A percentile compares a stretch with the other conserved stretches of the same genome.
Evolutionary conservation across 2,113 vertebrate genomes (phyloP).

Genomic region (Sturnira hondurensis): DNA sequence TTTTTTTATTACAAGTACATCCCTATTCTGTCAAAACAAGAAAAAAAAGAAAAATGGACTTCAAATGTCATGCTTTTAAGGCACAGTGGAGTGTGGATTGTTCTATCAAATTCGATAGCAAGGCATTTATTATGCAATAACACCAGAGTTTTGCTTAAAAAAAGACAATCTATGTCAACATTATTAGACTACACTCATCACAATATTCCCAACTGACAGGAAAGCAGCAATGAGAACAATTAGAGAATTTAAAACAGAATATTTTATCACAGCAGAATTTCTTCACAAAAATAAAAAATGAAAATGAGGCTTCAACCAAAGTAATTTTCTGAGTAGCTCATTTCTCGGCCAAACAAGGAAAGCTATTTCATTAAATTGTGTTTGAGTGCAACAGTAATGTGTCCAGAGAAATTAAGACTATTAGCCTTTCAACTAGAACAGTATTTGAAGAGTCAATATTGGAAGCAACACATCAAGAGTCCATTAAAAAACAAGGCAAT

Average conservation of each 20-base stretch:
- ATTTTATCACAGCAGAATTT: slow-evolving; percentile 49
- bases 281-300: slow-evolving; percentile 39
- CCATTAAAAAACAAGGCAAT: neutral
- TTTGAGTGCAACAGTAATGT: slow-evolving; percentile 23
- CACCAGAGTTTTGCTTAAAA: slow-evolving; percentile 2
- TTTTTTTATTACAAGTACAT: neutral
- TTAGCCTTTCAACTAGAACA: slow-evolving; percentile 29
- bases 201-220: neutral
- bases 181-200: slow-evolving; percentile 17
- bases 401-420: slow-evolving; percentile 32
- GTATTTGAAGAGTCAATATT: neutral
- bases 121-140: slow-evolving; percentile 20
- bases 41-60: slow-evolving; percentile 21
- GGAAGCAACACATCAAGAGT: neutral
- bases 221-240: slow-evolving; percentile 44
- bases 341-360: slow-evolving; percentile 53
- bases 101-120: slow-evolving; percentile 30
- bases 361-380: slow-evolving; percentile 8
- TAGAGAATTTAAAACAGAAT: slow-evolving; percentile 35
- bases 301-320: slow-evolving; percentile 34
- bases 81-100: neutral
- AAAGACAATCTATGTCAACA: slow-evolving; percentile 22
- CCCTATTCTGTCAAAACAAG: slow-evolving; percentile 15
- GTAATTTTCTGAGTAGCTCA: slow-evolving; percentile 37
- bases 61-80: slow-evolving; percentile 13